Evolutionary conservation across 2,888 invertebrate genomes (phyloP), one percentile per base, ranked within the genome.

Genomic region (Trissoscelio sp.): DNA sequence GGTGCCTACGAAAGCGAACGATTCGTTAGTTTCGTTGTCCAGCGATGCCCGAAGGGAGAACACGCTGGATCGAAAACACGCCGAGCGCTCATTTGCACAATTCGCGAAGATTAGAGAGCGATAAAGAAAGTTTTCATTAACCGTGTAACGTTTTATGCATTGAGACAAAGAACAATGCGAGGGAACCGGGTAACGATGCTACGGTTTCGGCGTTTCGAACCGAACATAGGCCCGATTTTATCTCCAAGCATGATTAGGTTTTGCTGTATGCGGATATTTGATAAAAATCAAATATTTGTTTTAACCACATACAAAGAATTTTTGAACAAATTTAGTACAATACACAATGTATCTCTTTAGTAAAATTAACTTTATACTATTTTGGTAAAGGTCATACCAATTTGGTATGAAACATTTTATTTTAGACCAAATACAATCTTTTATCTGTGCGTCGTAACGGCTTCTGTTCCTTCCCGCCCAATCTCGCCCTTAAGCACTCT

Each of bases 81-180:
- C 24, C 53, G 39, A 48, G 20, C 48, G 37, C 64, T 42, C 58
- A 57, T 72, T 79, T 79, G 64, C 70, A 72, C 57, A 48, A 66
- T 66, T 72, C 73, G 67, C 69, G 39, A 46, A 48, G 74, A 73
- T 79, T 79, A 79, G 79, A 79, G 79, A 79, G 79, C 79, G 79
- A 79, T 79, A 44, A 79, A 73, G 79, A 79, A 79, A 79, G 79
- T 67, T 44, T 48, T 53, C 51, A 67, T 79, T 67, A 58, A 58
- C n/a, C 58, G 66, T 66, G 58, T 22, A 55, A 37, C 62, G 9
- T 55, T 64, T 74, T 22, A 53, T 64, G 39, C 39, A 12, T n/a
- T 16, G 22, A 55, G 44, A 31, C 70, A 58, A 48, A 72, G 72
- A 72, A 72, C 72, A 72, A 60, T 60, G 31, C 16, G 24, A 48